Percentiles rank a stretch among this genome's conserved stretches.
phyloP scores from a whole-genome alignment of 1,140 invertebrate species.

The Drosophila cardini region DNA sequence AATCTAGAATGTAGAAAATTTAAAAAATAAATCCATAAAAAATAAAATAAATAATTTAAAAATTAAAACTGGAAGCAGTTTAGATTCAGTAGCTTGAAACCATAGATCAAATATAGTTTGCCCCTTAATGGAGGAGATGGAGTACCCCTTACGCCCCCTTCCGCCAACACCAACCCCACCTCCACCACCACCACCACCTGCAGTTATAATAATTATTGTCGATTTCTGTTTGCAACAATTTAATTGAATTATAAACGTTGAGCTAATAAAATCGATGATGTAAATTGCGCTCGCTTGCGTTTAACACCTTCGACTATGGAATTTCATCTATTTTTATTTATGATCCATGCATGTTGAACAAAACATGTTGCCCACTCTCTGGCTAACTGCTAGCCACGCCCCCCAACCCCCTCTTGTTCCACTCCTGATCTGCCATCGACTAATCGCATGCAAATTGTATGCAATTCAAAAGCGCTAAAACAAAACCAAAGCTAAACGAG shows the following conservation, averaged over 20 bases:
- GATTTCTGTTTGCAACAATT: slow-evolving; percentile 52
- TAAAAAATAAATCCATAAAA: neutral
- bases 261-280: slow-evolving; percentile 83
- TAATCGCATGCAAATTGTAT: slow-evolving; percentile 78
- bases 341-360: slow-evolving; percentile 52
- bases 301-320: slow-evolving; percentile 76
- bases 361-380: slow-evolving; percentile 47
- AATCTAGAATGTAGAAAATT: too few species aligned
- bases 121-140: neutral
- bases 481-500: slow-evolving; percentile 37
- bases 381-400: slow-evolving; percentile 7
- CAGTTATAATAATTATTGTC: slow-evolving; percentile 35
- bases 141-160: too few species aligned
- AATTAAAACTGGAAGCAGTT: slow-evolving; percentile 11
- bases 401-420: neutral
- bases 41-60: neutral
- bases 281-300: slow-evolving; percentile 76
- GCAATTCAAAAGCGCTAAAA: slow-evolving; percentile 59
- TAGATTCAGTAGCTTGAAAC: slow-evolving; percentile 10
- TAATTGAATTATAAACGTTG: slow-evolving; percentile 81
- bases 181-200: neutral
- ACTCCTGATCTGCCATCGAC: neutral
- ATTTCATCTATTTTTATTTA: slow-evolving; percentile 83
- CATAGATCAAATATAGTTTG: slow-evolving; percentile 9
- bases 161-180: too few species aligned